A percentile compares a stretch with the other conserved stretches of the same genome.
Conservation (phyloP, 2,797 vertebrate species). For the Spondyliosoma cantharus region DNA sequence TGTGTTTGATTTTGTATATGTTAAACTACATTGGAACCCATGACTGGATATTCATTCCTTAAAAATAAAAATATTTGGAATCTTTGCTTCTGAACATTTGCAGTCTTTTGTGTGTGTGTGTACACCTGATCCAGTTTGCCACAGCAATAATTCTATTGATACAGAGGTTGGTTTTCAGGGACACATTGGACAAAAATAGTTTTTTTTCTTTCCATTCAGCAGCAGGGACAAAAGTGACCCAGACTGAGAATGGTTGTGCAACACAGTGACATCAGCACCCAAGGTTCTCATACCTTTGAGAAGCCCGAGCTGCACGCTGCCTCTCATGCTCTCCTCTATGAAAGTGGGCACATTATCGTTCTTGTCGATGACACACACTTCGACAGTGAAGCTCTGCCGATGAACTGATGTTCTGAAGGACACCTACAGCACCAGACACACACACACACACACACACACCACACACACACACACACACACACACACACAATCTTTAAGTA, state of each 20-base stretch:
- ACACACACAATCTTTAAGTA: slow-evolving; percentile 6
- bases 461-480: not conserved
- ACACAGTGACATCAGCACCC: not conserved
- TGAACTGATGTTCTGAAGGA: slow-evolving; percentile 79
- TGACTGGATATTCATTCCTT: not conserved
- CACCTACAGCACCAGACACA: slow-evolving; percentile 67
- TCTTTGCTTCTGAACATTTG: not conserved
- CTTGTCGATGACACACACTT: slow-evolving; percentile 85
- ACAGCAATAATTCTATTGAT: not conserved
- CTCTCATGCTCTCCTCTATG: slow-evolving; percentile 82
- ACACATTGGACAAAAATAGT: not conserved
- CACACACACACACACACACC: not conserved
- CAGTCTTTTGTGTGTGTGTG: too few relatives aligned
- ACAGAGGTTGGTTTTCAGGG: slow-evolving; percentile 7
- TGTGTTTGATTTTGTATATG: not conserved
- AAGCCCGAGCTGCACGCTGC: slow-evolving; percentile 84
- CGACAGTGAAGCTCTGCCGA: slow-evolving; percentile 81
- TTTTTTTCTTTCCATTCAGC: not conserved
- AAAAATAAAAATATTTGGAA: not conserved
- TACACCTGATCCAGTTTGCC: not conserved
- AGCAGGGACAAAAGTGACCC: not conserved
- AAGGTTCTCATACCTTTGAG: slow-evolving; percentile 79
- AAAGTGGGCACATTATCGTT: slow-evolving; percentile 87
- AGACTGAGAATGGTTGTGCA: slow-evolving; percentile 2
- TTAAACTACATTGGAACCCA: not conserved